A percentile compares a stretch with the other conserved stretches of the same genome.
These are phyloP conservation scores for Aphelenchoides avenae DNA, from an alignment of 1,140 invertebrate genomes.

Conservation along the genomic window DNA sequence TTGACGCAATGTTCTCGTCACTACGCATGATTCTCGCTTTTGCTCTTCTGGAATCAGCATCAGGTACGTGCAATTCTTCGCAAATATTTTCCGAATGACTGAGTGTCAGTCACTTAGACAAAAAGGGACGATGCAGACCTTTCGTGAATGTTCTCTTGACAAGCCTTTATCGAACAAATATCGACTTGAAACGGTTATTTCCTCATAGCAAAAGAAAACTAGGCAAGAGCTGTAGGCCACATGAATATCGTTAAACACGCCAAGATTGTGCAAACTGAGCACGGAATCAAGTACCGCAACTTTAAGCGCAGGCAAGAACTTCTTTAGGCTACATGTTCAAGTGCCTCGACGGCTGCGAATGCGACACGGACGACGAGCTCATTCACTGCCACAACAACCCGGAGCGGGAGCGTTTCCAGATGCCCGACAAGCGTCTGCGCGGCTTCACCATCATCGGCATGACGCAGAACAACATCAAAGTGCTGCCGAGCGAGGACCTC, in stretches of 20 bases:
- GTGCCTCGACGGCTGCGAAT: slow-evolving; percentile 15
- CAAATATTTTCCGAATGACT: no score
- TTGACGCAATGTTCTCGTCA: no score
- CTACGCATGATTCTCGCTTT: no score
- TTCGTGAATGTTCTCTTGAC: no score
- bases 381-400: slow-evolving; percentile 17
- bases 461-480: slow-evolving; percentile 6
- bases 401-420: slow-evolving; percentile 1
- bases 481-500: slow-evolving; percentile 9
- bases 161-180: no score
- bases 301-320: neutral
- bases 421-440: slow-evolving; percentile 5
- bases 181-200: no score
- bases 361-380: slow-evolving; percentile 9
- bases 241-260: neutral
- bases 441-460: slow-evolving; percentile 16
- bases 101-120: no score
- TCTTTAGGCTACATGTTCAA: slow-evolving; percentile 11
- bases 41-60: no score
- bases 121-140: no score
- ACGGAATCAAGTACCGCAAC: neutral
- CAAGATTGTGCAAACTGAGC: neutral
- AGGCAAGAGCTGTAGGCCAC: no score
- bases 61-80: no score
- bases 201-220: no score